These are phyloP conservation scores for Stenoptilia bipunctidactyla DNA, from an alignment of 2,888 invertebrate genomes.

Conservation along the genomic window DNA sequence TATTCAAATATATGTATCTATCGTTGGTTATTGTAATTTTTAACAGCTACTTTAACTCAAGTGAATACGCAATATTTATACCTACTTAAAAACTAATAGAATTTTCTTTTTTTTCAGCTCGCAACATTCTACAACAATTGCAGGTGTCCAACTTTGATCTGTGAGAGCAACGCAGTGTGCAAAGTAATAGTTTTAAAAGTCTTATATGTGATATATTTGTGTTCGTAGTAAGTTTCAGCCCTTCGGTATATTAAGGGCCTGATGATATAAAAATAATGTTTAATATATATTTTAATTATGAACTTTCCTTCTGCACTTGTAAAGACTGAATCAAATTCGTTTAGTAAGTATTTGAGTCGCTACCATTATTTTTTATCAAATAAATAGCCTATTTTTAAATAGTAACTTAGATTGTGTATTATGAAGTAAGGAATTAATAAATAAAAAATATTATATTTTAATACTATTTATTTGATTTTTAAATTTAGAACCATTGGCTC, in stretches of 20 bases:
- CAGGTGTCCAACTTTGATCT: slow-evolving; percentile 85
- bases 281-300: slow-evolving; percentile 1
- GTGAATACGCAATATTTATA: no score
- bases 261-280: background rate
- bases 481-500: slow-evolving; percentile 11
- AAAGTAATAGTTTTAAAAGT: background rate
- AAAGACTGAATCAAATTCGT: slow-evolving; percentile 11
- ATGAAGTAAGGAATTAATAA: background rate
- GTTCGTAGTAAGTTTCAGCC: background rate
- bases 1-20: no score
- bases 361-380: background rate
- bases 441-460: background rate
- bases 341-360: background rate
- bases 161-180: slow-evolving; percentile 23
- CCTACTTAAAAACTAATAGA: no score
- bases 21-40: no score
- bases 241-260: background rate
- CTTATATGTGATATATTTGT: background rate
- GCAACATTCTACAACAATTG: slow-evolving; percentile 85
- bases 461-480: slow-evolving; percentile 9
- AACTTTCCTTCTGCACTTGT: background rate
- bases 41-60: no score
- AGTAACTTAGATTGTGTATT: slow-evolving; percentile 24
- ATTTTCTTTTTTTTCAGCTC: slow-evolving; percentile 69
- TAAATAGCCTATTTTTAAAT: slow-evolving; percentile 24